A percentile compares a stretch with the other conserved stretches of the same genome.
Conservation (phyloP, 2,113 vertebrate species). For the Bujurquina vittata region DNA sequence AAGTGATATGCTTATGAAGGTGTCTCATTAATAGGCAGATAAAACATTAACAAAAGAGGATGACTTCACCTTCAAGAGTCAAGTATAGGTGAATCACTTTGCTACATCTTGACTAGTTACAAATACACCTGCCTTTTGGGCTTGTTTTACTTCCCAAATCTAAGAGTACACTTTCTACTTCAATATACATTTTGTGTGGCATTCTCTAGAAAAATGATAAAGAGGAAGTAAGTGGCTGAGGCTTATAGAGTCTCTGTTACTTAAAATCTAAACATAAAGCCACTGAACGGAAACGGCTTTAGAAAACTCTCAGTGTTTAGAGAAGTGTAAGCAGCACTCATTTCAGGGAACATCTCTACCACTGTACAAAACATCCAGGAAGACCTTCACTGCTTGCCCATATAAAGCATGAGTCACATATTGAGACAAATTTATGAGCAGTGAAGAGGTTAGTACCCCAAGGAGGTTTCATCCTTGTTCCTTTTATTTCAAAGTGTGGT, state of each 20-base stretch:
- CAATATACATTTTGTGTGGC: not conserved
- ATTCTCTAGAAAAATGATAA: not conserved
- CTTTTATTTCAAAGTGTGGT: constrained; percentile 57
- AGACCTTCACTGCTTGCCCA: constrained; percentile 1
- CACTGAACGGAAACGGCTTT: not conserved
- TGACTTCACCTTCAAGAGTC: not conserved
- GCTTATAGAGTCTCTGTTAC: not conserved
- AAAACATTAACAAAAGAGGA: not conserved
- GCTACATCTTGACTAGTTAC: not conserved
- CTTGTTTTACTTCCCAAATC: not conserved
- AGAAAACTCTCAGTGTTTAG: not conserved
- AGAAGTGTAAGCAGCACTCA: constrained; percentile 4
- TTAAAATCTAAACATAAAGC: not conserved
- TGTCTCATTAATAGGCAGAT: not conserved
- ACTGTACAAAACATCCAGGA: not conserved
- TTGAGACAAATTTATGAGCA: constrained; percentile 20
- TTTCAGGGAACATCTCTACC: not conserved
- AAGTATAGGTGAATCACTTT: not conserved
- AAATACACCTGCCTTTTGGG: not conserved
- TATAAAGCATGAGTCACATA: constrained; percentile 23
- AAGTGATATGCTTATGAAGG: not conserved
- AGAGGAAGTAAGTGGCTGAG: not conserved
- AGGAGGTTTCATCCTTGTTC: constrained; percentile 59
- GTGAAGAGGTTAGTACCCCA: constrained; percentile 46
- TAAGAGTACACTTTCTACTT: not conserved